Percentiles rank a stretch among this genome's conserved stretches.
Evolutionary conservation across 2,888 invertebrate genomes (phyloP).

Genomic region (Halictus quadricinctus): DNA sequence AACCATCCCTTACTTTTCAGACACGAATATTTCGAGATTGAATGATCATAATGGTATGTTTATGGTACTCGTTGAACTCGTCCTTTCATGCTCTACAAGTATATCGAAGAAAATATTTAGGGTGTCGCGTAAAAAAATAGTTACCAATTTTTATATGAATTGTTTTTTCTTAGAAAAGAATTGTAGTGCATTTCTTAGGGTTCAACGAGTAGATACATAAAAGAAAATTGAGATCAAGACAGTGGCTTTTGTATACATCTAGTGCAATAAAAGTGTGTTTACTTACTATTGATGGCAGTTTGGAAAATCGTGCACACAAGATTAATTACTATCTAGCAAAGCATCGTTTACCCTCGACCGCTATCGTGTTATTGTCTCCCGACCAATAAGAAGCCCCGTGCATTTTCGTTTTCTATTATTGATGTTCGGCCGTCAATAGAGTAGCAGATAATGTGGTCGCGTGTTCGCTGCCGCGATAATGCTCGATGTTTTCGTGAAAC

Average conservation of each 20-base stretch:
- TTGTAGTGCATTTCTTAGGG: too few relatives aligned
- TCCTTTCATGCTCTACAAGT: neutral
- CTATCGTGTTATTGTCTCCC: slow-evolving; percentile 47
- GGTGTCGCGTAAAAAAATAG: neutral
- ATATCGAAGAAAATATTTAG: neutral
- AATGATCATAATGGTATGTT: neutral
- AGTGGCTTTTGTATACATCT: neutral
- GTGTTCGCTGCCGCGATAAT: slow-evolving; percentile 47
- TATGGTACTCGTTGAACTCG: neutral
- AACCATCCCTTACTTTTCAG: neutral
- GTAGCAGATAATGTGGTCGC: slow-evolving; percentile 49
- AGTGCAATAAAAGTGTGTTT: neutral
- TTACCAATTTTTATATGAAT: too few relatives aligned
- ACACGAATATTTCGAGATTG: neutral
- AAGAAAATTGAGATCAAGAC: too few relatives aligned
- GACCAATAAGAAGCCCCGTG: slow-evolving; percentile 31
- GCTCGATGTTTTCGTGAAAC: slow-evolving; percentile 54
- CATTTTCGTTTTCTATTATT: slow-evolving; percentile 53
- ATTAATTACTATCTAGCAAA: slow-evolving; percentile 8
- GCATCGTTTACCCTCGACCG: neutral
- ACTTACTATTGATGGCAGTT: neutral
- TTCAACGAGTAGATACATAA: too few relatives aligned
- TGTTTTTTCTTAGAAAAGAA: too few relatives aligned
- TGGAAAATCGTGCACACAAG: neutral
- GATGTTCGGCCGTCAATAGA: slow-evolving; percentile 57